phyloP scores from a whole-genome alignment of 2,888 invertebrate genomes.

The Tholera decimalis region DNA sequence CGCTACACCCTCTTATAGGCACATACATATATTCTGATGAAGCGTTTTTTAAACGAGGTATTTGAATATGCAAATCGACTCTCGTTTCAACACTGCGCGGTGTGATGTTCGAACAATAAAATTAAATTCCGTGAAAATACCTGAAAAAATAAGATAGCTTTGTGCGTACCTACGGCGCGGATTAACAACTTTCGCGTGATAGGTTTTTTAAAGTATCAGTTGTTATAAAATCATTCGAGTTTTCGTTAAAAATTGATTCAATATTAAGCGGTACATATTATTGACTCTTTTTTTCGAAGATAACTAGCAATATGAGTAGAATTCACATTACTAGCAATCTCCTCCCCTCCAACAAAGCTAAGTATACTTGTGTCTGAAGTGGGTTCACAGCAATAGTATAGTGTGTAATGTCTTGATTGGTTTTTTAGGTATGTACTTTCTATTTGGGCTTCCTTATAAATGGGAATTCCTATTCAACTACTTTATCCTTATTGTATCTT shows the following conservation, averaged over 20 bases:
- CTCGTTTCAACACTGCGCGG: conserved; percentile 60
- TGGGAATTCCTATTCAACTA: no score
- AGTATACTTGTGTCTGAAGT: no score
- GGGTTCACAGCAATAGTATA: no score
- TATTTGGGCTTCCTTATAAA: neutral
- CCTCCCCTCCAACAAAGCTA: no score
- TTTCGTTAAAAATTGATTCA: neutral
- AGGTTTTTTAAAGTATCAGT: neutral
- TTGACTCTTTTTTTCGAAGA: no score
- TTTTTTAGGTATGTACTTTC: neutral
- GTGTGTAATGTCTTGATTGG: neutral
- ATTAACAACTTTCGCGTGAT: neutral
- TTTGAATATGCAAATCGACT: conserved; percentile 74
- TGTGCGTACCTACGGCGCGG: neutral
- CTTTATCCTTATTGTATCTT: no score
- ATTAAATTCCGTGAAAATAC: conserved; percentile 70
- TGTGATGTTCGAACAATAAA: conserved; percentile 69
- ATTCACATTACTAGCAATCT: no score
- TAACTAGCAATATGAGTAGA: no score
- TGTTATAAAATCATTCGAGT: neutral
- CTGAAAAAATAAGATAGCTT: conserved; percentile 61
- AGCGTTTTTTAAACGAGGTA: conserved; percentile 67
- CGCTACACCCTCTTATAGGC: conserved; percentile 49
- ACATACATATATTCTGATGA: conserved; percentile 61
- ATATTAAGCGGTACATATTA: neutral